phyloP scores from a whole-genome alignment of 2,888 invertebrate species.

The Lycia hirtaria region DNA sequence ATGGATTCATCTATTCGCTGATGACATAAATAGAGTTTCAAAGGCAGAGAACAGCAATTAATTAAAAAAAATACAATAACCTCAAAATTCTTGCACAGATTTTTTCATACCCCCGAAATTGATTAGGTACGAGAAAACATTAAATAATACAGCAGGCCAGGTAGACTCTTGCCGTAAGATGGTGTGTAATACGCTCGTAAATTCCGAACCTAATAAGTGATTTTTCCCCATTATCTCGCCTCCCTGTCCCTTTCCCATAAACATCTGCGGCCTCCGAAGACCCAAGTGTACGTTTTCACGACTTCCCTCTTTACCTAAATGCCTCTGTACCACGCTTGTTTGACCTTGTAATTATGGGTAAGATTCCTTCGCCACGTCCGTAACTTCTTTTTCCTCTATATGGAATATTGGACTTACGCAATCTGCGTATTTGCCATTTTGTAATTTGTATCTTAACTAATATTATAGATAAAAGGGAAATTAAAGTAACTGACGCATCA shows the following conservation, averaged over 20 bases:
- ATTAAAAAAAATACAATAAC: background rate
- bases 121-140: background rate
- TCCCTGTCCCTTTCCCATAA: constrained; percentile 11
- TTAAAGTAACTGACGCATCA: too few species aligned
- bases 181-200: constrained; percentile 4
- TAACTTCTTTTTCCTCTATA: constrained; percentile 30
- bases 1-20: too few species aligned
- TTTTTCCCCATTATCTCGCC: constrained; percentile 10
- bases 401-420: too few species aligned
- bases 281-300: constrained; percentile 22
- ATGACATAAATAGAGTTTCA: background rate
- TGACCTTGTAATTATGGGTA: constrained; percentile 18
- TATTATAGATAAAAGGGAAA: too few species aligned
- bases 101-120: background rate
- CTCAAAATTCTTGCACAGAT: background rate
- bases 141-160: background rate
- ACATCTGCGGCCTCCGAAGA: constrained; percentile 21
- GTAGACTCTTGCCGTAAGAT: constrained; percentile 4
- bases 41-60: background rate
- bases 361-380: constrained; percentile 27
- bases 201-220: constrained; percentile 10
- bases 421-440: too few species aligned
- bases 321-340: constrained; percentile 26
- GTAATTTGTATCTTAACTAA: too few species aligned
- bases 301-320: constrained; percentile 22